phyloP scores from a whole-genome alignment of 1,140 invertebrate genomes.

The Pissodes strobi region DNA sequence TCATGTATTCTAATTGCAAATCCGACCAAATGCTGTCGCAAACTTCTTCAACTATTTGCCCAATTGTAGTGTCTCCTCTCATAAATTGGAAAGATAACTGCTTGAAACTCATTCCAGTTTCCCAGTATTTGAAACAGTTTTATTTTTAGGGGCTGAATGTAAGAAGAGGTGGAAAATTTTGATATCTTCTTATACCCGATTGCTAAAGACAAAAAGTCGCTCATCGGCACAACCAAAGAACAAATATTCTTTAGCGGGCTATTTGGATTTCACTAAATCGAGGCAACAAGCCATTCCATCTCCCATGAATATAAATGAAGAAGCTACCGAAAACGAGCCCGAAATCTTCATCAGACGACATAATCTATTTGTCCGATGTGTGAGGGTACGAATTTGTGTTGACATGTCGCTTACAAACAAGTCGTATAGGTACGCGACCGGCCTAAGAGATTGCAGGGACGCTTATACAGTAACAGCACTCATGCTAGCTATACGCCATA shows the following conservation, averaged over 20 bases:
- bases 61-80: conserved; percentile 27
- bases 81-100: conserved; percentile 26
- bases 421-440: too few relatives aligned
- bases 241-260: conserved; percentile 26
- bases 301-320: conserved; percentile 20
- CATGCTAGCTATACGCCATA: too few relatives aligned
- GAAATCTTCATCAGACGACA: conserved; percentile 26
- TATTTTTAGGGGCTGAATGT: conserved; percentile 16
- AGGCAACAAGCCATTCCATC: conserved; percentile 21
- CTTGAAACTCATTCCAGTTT: conserved; percentile 26
- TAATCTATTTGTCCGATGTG: too few relatives aligned
- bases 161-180: conserved; percentile 23
- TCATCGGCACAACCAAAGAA: conserved; percentile 27
- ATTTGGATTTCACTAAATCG: conserved; percentile 21
- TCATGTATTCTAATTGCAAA: conserved; percentile 31
- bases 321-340: conserved; percentile 17
- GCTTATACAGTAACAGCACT: too few relatives aligned
- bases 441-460: too few relatives aligned
- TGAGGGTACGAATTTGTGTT: too few relatives aligned
- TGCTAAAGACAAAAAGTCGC: conserved; percentile 24
- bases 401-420: too few relatives aligned
- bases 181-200: conserved; percentile 20
- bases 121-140: too few relatives aligned
- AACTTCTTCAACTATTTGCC: conserved; percentile 26
- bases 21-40: too few relatives aligned